Base-by-base conservation (phyloP, 2,113 vertebrate species). In the Todiramphus saurophagus region DNA sequence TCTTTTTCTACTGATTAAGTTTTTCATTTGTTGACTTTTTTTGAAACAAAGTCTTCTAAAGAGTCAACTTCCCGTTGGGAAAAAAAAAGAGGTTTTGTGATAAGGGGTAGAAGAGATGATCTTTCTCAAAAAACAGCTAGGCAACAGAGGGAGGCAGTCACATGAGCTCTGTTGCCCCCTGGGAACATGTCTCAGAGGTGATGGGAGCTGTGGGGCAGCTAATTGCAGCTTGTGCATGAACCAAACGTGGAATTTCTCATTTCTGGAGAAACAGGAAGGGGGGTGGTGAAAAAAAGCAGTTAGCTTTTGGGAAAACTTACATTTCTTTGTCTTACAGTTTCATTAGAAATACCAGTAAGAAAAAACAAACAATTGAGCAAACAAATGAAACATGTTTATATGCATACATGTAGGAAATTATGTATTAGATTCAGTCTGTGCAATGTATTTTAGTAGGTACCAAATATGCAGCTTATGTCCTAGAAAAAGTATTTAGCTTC, bases 141-240 rank as follows among this genome's bases (percentile, higher is more conserved):
- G 12, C 30, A 53, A 4, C 56, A 76, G 75, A 5, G 2, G 17
- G 17, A 79, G 23, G 15, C 41, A 89, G 53, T 64, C 55, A 43
- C 0, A 1, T 9, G 41, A 83, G 17, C 20, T 64, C 37, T 37
- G 41, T 19, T n/a, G 25, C 3, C 5, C 11, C 2, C 27, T 46
- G n/a, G n/a, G 11, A 55, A 27, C 33, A 27, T 25, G 24, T 66
- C n/a, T 75, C 35, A 31, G n/a, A 39, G 51, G 17, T 30, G 21
- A 55, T 46, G 16, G 16, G 11, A 72, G 11, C 21, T 55, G 8
- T 7, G 8, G 6, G 44, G 7, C 60, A 74, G 37, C 13, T 68
- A 74, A 60, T 30, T 48, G 17, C 14, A 59, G 43, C 8, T 64
- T 50, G 27, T 63, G 21, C 16, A 8, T 43, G 25, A 31, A 51